A percentile compares a stretch with the other conserved stretches of the same genome.
Conservation (phyloP, 2,888 invertebrate species). For the Cyrtodaria siliqua region DNA sequence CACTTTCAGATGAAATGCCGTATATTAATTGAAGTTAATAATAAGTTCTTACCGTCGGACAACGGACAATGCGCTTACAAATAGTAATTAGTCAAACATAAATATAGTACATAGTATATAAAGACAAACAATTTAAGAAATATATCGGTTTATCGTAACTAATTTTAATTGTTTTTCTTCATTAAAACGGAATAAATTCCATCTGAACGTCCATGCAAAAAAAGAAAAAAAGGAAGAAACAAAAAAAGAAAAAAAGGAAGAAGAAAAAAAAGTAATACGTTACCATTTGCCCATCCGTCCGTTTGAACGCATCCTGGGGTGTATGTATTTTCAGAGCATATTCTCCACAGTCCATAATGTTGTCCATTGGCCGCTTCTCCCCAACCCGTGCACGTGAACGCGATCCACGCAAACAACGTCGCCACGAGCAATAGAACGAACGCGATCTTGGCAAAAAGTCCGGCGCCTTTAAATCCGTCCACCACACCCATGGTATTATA, state of each 20-base stretch:
- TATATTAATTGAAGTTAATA: too few relatives aligned
- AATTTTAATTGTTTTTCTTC: too few relatives aligned
- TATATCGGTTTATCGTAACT: too few relatives aligned
- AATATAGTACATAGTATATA: too few relatives aligned
- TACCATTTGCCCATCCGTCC: slow-evolving; percentile 65
- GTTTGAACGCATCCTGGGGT: slow-evolving; percentile 32
- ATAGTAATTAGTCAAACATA: too few relatives aligned
- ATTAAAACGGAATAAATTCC: too few relatives aligned
- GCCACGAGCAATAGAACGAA: slow-evolving; percentile 56
- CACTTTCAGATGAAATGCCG: too few relatives aligned
- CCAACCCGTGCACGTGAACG: slow-evolving; percentile 66
- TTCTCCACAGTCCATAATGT: slow-evolving; percentile 51
- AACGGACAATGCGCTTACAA: too few relatives aligned
- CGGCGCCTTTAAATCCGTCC: slow-evolving; percentile 62
- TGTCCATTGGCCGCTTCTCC: slow-evolving; percentile 24
- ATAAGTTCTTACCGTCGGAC: too few relatives aligned
- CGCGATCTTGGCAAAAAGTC: slow-evolving; percentile 61
- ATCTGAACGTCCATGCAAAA: too few relatives aligned
- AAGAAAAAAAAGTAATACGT: not conserved
- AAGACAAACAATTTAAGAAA: too few relatives aligned
- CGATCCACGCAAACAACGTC: slow-evolving; percentile 56
- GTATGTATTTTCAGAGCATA: slow-evolving; percentile 33
- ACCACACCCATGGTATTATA: slow-evolving; percentile 66
- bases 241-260: not conserved
- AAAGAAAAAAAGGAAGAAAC: not conserved